Base-by-base conservation (phyloP, 2,797 vertebrate species). In the Yasuhikotakia modesta region DNA sequence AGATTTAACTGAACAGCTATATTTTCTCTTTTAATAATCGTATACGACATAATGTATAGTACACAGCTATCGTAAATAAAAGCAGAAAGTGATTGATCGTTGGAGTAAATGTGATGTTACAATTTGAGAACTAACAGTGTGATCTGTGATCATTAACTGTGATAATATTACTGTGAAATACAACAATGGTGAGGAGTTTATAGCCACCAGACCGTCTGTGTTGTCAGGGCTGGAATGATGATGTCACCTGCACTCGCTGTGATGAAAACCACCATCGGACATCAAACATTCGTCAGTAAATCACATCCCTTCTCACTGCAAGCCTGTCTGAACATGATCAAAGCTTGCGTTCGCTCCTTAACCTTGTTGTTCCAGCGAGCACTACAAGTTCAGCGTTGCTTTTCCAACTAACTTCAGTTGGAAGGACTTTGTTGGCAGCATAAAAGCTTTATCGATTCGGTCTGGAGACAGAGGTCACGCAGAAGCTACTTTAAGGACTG, bases 291-390 rank as follows among this genome's bases (percentile, higher is more conserved):
- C 4, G 27, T 63, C 30, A n/a, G 60, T n/a, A 7, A 63, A 32
- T 32, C 60, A 32, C 27, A 63, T 2, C 53, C 19, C 19, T 55
- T 10, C 46, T 48, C 58, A n/a, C 27, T 74, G 53, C 48, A 17
- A 13, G 17, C 16, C 68, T 55, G 30, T 46, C 24, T 69, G 39
- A 77, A 39, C 43, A 55, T 32, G 60, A 67, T 66, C 53, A 63
- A 80, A 68, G 70, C 58, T 21, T 32, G 57, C 13, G 14, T 17
- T 27, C 50, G 60, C 32, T 17, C 35, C 35, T 19, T 60, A 32
- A 81, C 67, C 27, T 58, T 74, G 72, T 57, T 65, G 50, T 71
- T 72, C 21, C 45, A 8, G 27, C 12, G 50, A 64, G 67, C 17
- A 4, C 5, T 43, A 39, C 16, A 52, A 65, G n/a, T 65, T 55